phyloP scores from a whole-genome alignment of 2,797 vertebrate species.

The Fundulus diaphanus region DNA sequence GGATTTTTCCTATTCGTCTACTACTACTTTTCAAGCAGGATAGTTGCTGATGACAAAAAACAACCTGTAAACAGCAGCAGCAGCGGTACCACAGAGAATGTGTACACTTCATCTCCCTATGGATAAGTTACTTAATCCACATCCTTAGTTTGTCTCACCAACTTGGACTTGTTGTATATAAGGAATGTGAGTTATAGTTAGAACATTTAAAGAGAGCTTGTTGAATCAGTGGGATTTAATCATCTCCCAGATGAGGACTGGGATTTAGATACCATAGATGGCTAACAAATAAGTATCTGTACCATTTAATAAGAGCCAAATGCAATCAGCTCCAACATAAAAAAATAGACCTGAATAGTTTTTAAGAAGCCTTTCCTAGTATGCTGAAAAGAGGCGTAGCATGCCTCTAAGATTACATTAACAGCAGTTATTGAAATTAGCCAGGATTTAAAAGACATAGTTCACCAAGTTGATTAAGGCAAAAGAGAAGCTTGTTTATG shows the following conservation, averaged over 20 bases:
- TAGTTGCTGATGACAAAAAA: accelerated
- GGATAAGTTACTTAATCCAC: not conserved
- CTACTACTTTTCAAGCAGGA: conserved; percentile 53
- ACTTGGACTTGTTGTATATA: too few relatives aligned
- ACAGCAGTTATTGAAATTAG: not conserved
- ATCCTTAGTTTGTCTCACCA: not conserved
- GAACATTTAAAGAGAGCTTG: not conserved
- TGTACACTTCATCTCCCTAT: accelerated
- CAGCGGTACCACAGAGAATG: not conserved
- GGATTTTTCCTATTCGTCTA: conserved; percentile 75
- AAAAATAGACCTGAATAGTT: too few relatives aligned
- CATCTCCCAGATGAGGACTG: not conserved
- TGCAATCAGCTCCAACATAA: not conserved
- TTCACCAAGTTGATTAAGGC: not conserved
- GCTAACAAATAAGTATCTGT: not conserved
- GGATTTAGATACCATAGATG: not conserved
- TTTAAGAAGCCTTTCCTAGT: too few relatives aligned
- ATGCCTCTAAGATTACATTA: not conserved
- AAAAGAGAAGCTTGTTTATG: not conserved
- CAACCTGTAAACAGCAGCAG: not conserved
- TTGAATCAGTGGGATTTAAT: not conserved
- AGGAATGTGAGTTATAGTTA: not conserved
- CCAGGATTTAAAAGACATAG: not conserved
- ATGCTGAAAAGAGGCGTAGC: too few relatives aligned
- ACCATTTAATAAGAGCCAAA: not conserved